Evolutionary conservation across 2,113 vertebrate genomes (phyloP).

Genomic region (Sylvietta virens): DNA sequence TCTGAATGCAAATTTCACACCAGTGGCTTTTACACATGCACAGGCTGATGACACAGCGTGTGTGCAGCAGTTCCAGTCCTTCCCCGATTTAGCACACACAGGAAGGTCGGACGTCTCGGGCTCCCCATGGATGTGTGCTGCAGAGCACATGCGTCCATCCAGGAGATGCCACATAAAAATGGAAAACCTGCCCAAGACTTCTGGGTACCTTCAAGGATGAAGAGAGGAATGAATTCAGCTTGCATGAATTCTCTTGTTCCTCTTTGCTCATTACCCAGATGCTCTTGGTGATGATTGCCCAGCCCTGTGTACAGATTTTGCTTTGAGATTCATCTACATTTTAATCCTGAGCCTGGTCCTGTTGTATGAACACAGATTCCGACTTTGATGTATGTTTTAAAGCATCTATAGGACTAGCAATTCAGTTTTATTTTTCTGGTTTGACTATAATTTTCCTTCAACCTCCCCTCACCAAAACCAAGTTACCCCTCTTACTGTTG

Average conservation of each 20-base stretch:
- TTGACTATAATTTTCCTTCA: neutral
- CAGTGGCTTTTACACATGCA: constrained; percentile 34
- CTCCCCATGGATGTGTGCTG: neutral
- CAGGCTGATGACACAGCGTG: neutral
- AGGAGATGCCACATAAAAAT: neutral
- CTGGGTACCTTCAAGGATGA: neutral
- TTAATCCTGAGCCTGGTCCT: neutral
- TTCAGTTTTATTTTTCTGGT: neutral
- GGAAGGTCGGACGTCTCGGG: neutral
- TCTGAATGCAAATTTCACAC: constrained; percentile 40
- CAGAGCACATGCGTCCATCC: neutral
- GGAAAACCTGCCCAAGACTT: neutral
- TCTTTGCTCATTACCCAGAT: neutral
- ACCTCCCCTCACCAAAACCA: neutral
- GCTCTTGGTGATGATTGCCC: neutral
- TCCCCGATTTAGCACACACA: neutral
- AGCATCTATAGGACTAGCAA: neutral
- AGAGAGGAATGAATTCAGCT: neutral
- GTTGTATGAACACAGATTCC: neutral
- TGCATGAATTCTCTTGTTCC: neutral
- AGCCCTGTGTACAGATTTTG: neutral
- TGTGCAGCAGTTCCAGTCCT: neutral
- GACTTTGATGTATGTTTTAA: neutral
- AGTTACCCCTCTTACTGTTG: neutral
- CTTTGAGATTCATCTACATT: neutral